These are phyloP conservation scores for Zingel zingel DNA, from an alignment of 2,113 vertebrate genomes.

Conservation along the genomic window DNA sequence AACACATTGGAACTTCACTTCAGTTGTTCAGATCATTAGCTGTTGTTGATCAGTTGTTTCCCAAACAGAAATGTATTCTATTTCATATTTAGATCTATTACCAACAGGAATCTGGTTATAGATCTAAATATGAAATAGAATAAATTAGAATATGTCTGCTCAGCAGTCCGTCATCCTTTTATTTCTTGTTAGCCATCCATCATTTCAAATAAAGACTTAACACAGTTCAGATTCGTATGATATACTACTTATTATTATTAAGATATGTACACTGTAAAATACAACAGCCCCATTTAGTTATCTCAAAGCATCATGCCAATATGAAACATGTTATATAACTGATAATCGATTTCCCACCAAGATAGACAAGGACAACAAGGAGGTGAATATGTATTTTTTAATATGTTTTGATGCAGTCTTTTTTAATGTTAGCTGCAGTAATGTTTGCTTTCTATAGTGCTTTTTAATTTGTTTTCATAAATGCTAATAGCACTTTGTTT, in stretches of 20 bases:
- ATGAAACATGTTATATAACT: too few species aligned
- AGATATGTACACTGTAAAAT: background rate
- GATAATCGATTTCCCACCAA: too few species aligned
- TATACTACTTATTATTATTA: background rate
- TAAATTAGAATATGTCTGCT: background rate
- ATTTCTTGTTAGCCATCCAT: background rate
- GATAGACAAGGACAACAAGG: too few species aligned
- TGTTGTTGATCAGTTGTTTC: background rate
- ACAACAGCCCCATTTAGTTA: background rate
- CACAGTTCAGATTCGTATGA: background rate
- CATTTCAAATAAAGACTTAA: background rate
- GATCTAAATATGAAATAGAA: background rate
- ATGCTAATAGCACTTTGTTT: background rate
- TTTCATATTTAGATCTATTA: too few species aligned
- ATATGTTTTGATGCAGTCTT: too few species aligned
- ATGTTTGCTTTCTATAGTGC: background rate
- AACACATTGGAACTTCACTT: conserved; percentile 10
- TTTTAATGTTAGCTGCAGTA: too few species aligned
- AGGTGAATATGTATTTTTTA: too few species aligned
- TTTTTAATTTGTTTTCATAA: background rate
- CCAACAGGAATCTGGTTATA: background rate
- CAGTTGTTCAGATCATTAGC: too few species aligned
- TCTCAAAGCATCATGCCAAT: too few species aligned
- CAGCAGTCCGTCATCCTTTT: background rate
- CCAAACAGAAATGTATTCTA: too few species aligned